Percentiles rank a stretch among this genome's conserved stretches.
Conservation (phyloP, 2,888 invertebrate species). For the Uloborus plumipes region DNA sequence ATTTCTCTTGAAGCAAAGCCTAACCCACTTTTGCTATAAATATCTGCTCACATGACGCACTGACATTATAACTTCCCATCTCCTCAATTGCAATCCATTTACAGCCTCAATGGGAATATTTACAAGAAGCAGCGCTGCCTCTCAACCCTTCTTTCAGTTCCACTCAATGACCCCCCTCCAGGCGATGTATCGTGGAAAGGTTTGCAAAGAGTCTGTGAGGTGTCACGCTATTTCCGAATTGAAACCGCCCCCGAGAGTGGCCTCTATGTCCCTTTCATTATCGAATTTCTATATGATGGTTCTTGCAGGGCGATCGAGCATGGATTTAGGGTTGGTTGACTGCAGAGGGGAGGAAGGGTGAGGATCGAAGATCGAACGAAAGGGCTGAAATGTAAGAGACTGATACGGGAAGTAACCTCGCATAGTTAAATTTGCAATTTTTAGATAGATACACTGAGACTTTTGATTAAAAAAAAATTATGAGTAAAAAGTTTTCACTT, state of each 20-base stretch:
- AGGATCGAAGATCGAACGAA: background rate
- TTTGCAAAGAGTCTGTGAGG: background rate
- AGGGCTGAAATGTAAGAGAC: too few relatives aligned
- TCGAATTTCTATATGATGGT: conserved; percentile 62
- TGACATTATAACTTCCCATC: conserved; percentile 52
- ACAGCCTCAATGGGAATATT: too few relatives aligned
- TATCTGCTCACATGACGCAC: conserved; percentile 8
- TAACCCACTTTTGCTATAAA: too few relatives aligned
- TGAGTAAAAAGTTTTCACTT: too few relatives aligned
- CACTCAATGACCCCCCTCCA: too few relatives aligned
- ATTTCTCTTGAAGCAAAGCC: too few relatives aligned
- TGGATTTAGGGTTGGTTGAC: conserved; percentile 3
- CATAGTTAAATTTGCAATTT: too few relatives aligned
- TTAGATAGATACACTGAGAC: too few relatives aligned
- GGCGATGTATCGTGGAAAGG: too few relatives aligned
- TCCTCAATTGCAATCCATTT: background rate
- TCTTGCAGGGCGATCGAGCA: conserved; percentile 33
- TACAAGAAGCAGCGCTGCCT: conserved; percentile 10
- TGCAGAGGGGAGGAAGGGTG: background rate
- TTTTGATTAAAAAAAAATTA: too few relatives aligned
- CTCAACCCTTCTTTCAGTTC: conserved; percentile 13
- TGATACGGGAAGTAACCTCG: too few relatives aligned
- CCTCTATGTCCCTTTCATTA: conserved; percentile 38
- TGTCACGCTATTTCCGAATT: conserved; percentile 57
- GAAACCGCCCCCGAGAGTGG: conserved; percentile 42